A percentile compares a stretch with the other conserved stretches of the same genome.
phyloP scores from a whole-genome alignment of 2,797 vertebrate genomes.

The Sebastiscus albofasciatus region DNA sequence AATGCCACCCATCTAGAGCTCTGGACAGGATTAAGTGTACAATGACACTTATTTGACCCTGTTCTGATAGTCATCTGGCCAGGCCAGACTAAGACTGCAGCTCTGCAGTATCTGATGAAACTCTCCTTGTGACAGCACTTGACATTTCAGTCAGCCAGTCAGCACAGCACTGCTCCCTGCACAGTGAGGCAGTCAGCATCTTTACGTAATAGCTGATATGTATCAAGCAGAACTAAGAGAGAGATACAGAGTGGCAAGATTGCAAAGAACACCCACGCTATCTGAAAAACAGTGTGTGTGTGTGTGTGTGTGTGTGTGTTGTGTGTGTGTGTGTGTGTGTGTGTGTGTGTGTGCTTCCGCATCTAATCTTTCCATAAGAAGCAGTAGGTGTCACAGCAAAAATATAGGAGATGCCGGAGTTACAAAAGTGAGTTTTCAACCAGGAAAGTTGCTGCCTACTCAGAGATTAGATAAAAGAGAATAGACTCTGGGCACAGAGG shows the following conservation, averaged over 20 bases:
- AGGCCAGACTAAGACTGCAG: constrained; percentile 1
- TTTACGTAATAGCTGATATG: constrained; percentile 62
- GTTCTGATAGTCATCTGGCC: constrained; percentile 10
- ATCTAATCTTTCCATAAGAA: constrained; percentile 31
- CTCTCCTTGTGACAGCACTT: constrained; percentile 42
- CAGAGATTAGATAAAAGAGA: constrained; percentile 53
- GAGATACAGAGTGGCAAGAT: constrained; percentile 5
- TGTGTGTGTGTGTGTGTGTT: not conserved
- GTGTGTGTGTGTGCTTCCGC: not conserved
- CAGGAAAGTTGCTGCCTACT: constrained; percentile 37
- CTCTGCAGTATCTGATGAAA: constrained; percentile 51
- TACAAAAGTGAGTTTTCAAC: constrained; percentile 32
- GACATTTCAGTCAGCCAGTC: constrained; percentile 62
- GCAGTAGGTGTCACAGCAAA: constrained; percentile 15
- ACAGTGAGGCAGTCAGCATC: constrained; percentile 35
- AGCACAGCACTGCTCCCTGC: constrained; percentile 22
- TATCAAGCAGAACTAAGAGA: constrained; percentile 40
- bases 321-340: not conserved
- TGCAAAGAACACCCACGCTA: constrained; percentile 28
- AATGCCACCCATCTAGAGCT: not conserved
- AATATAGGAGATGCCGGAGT: not conserved
- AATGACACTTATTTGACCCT: constrained; percentile 10
- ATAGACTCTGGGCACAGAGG: constrained; percentile 12
- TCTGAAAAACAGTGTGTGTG: not conserved
- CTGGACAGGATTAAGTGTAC: not conserved